Conservation (phyloP, 2,113 vertebrate species). For the Pyxicephalus adspersus region DNA sequence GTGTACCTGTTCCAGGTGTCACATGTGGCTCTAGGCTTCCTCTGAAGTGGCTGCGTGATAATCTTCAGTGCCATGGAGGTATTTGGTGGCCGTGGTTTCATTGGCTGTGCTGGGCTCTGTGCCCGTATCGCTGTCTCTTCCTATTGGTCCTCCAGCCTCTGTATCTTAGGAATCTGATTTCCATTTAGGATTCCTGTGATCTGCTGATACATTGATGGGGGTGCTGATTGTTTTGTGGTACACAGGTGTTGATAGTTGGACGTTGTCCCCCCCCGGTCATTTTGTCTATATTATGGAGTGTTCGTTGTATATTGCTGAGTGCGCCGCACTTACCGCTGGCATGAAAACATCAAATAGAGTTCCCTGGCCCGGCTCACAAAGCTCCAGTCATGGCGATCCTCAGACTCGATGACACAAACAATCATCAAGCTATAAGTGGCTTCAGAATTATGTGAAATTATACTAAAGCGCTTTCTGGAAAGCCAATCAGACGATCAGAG, state of each 20-base stretch:
- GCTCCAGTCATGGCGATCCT: constrained; percentile 67
- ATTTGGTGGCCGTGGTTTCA: too few relatives aligned
- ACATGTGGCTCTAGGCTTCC: too few relatives aligned
- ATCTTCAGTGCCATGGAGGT: too few relatives aligned
- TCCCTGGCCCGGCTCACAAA: constrained; percentile 64
- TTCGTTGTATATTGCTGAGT: background rate
- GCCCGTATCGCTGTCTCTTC: background rate
- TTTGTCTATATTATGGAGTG: background rate
- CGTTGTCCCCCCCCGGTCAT: background rate
- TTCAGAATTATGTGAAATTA: constrained; percentile 73
- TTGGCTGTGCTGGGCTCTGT: too few relatives aligned
- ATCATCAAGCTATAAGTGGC: constrained; percentile 68
- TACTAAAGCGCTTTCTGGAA: constrained; percentile 71
- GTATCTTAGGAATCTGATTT: too few relatives aligned
- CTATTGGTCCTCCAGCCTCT: background rate
- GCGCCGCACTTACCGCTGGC: background rate
- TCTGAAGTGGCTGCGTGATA: too few relatives aligned
- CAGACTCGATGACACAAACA: constrained; percentile 67
- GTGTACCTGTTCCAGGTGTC: too few relatives aligned
- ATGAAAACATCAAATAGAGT: constrained; percentile 50
- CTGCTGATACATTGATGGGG: background rate
- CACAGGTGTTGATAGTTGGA: background rate
- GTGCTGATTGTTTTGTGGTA: too few relatives aligned
- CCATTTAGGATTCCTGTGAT: background rate
- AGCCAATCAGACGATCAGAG: constrained; percentile 68